A percentile compares a stretch with the other conserved stretches of the same genome.
These are phyloP conservation scores for Macrocentrus cingulum DNA, from an alignment of 1,140 invertebrate species.

Conservation along the genomic window DNA sequence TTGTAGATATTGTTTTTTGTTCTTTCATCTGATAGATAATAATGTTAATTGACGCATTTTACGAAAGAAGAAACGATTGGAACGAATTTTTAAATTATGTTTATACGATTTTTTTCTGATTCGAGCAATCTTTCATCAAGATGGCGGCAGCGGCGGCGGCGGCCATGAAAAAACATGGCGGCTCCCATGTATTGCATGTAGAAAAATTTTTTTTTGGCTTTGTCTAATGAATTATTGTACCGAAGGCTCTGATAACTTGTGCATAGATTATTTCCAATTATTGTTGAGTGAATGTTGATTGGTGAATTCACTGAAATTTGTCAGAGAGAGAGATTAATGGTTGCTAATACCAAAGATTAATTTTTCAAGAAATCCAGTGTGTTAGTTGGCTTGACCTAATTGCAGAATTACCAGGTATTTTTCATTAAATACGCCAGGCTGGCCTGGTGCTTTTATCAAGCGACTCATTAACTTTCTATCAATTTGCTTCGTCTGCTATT, in stretches of 20 bases:
- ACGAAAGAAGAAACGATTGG: slow-evolving; percentile 8
- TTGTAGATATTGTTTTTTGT: background rate
- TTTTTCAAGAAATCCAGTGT: slow-evolving; percentile 30
- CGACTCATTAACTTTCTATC: slow-evolving; percentile 38
- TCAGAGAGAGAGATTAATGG: slow-evolving; percentile 12
- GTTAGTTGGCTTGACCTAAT: slow-evolving; percentile 30
- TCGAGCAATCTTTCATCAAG: too few relatives aligned
- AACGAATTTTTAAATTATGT: slow-evolving; percentile 6
- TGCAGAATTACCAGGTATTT: slow-evolving; percentile 36
- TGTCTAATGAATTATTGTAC: background rate
- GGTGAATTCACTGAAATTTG: slow-evolving; percentile 12
- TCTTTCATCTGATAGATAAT: background rate
- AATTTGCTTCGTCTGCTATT: slow-evolving; percentile 33
- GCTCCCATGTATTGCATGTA: too few relatives aligned
- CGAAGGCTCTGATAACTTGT: too few relatives aligned
- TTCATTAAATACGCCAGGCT: too few relatives aligned
- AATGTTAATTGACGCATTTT: background rate
- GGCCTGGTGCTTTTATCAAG: slow-evolving; percentile 21
- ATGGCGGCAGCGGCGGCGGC: too few relatives aligned
- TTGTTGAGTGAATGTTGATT: slow-evolving; percentile 16
- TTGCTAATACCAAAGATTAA: slow-evolving; percentile 48
- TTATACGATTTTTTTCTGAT: background rate
- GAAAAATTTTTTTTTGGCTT: too few relatives aligned
- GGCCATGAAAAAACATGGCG: too few relatives aligned
- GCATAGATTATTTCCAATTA: background rate